Conservation (phyloP, 64 coral and sea anemone species). For the Montipora sp. region DNA sequence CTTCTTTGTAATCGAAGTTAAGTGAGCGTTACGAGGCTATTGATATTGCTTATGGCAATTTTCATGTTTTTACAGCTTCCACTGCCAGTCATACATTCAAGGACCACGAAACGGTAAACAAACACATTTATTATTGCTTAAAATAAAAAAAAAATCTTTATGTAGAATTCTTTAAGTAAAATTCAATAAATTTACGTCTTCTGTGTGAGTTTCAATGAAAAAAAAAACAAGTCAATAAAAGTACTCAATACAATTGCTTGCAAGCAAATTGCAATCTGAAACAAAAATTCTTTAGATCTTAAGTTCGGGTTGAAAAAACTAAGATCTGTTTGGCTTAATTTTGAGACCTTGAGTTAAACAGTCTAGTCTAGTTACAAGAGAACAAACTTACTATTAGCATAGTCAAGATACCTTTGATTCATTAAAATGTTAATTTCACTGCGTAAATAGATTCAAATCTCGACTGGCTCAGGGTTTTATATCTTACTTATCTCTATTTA, state of each 20-base stretch:
- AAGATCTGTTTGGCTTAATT: too few species aligned
- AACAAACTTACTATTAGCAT: not conserved
- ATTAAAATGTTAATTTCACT: not conserved
- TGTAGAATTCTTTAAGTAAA: too few species aligned
- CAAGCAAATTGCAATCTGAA: too few species aligned
- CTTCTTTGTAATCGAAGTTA: not conserved
- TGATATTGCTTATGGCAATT: constrained; percentile 7
- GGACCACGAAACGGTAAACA: constrained; percentile 93
- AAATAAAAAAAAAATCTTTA: not conserved
- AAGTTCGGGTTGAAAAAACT: too few species aligned
- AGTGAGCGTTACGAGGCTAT: not conserved
- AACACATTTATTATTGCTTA: not conserved
- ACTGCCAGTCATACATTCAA: constrained; percentile 78
- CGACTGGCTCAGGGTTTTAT: not conserved
- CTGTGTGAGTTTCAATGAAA: too few species aligned
- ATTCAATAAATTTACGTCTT: too few species aligned
- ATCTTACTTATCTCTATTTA: too few species aligned
- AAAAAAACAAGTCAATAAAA: too few species aligned
- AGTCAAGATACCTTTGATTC: not conserved
- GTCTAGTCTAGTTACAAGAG: not conserved
- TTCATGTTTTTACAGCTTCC: constrained; percentile 61
- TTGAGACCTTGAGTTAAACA: too few species aligned
- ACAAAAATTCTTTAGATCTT: too few species aligned
- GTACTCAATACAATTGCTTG: too few species aligned
- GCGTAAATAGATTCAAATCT: not conserved